Base-by-base conservation (phyloP, 2,888 invertebrate genomes). In the Luperina nickerlii region DNA sequence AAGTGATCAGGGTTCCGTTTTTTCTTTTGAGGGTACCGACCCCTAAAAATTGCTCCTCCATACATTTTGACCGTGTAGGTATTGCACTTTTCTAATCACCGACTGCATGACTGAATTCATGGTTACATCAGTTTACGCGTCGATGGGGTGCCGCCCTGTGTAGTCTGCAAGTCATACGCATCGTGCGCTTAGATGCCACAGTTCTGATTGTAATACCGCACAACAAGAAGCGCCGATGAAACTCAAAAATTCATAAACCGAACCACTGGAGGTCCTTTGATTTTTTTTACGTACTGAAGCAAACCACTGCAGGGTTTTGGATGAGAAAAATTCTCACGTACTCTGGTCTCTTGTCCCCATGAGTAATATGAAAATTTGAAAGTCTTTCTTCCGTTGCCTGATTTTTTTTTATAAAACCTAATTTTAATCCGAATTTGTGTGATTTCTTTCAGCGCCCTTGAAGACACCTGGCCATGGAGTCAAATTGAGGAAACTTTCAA, bases 391-490 rank as follows among this genome's bases (percentile, higher is more conserved):
- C 18, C 7, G 6, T 54, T 54, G 20, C 20, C 54, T 54, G 20
- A 20, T 18, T 51, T 20, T 20, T 20, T 51, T 54, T 54, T 20
- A 20, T 20, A 20, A 54, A 1, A 7, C 54, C 20, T 54, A n/a
- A 60, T 60, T 65, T 66, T 7, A 15, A 66, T 42, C 0, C 13
- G 48, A 48, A 48, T 65, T 65, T 38, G 7, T 38, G 24, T 38
- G 2, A 72, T 84, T 80, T 81, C 42, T 93, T 94, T 62, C 94
- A 97, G 96, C 79, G 88, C 90, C 2, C 82, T 95, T n/a, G 95
- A 95, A 83, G 83, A 89, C 1, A 82, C 89, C 78, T 96, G 95
- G 95, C 88, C 94, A 0, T 95, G 95, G 96, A 83, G 85, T 5
- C 78, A 86, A 20, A 90, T 96, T 1, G 88, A 87, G 24, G 82